A percentile compares a stretch with the other conserved stretches of the same genome.
Conservation (phyloP, 1,140 invertebrate species). For the Apis cerana region DNA sequence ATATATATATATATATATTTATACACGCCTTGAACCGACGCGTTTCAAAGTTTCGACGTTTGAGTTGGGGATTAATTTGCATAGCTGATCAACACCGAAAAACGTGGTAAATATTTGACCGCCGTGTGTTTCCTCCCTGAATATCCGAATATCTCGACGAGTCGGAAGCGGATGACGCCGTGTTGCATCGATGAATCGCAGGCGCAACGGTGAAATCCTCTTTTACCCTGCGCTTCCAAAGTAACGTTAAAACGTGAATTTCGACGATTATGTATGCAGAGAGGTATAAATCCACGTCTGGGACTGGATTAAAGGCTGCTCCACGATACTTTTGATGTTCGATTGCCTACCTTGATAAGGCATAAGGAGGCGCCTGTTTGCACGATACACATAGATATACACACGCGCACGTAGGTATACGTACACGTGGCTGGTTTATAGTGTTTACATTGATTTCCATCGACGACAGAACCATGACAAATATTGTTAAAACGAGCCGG, state of each 20-base stretch:
- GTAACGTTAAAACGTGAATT: neutral
- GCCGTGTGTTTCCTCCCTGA: too few relatives aligned
- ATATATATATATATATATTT: neutral
- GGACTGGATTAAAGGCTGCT: slow-evolving; percentile 36
- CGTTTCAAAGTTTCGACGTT: slow-evolving; percentile 14
- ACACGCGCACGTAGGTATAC: too few relatives aligned
- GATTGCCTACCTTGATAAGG: slow-evolving; percentile 38
- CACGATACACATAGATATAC: slow-evolving; percentile 35
- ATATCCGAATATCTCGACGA: neutral
- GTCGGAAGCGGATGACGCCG: neutral
- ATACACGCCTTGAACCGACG: neutral
- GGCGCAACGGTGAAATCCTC: neutral
- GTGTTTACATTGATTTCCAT: slow-evolving; percentile 66
- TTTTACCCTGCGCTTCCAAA: neutral
- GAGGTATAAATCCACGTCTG: neutral
- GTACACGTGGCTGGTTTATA: slow-evolving; percentile 53
- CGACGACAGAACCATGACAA: slow-evolving; percentile 60
- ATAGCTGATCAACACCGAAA: slow-evolving; percentile 12
- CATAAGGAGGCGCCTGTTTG: slow-evolving; percentile 54
- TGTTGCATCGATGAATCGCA: neutral
- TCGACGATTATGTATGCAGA: neutral
- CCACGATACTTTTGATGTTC: slow-evolving; percentile 7
- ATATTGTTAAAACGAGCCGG: slow-evolving; percentile 63
- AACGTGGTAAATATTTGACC: slow-evolving; percentile 15
- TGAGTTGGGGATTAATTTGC: slow-evolving; percentile 13